A percentile compares a stretch with the other conserved stretches of the same genome.
Evolutionary conservation across 2,113 vertebrate species (phyloP).

Genomic region (Psephotus haematonotus): DNA sequence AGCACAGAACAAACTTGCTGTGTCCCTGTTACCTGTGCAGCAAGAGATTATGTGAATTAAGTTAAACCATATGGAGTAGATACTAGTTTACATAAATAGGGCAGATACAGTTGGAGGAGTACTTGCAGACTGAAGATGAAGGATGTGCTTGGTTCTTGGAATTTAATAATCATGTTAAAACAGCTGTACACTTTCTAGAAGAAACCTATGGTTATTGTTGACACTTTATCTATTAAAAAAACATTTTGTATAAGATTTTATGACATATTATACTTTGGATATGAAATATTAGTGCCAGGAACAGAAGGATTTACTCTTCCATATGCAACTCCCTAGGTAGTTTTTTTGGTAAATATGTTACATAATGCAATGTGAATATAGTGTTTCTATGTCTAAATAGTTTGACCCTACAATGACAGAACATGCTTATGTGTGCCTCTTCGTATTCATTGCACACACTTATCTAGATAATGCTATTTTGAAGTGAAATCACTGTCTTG

Average conservation of each 20-base stretch:
- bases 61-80: neutral
- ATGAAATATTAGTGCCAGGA: neutral
- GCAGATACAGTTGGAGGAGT: neutral
- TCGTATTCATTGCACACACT: neutral
- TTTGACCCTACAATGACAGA: neutral
- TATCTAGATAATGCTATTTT: neutral
- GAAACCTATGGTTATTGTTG: neutral
- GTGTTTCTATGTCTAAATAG: neutral
- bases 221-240: neutral
- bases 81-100: neutral
- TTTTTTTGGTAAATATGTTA: neutral
- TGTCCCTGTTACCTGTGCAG: neutral
- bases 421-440: neutral
- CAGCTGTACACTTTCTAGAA: neutral
- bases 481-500: neutral
- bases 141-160: slow-evolving; percentile 1
- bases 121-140: neutral
- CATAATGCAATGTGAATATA: neutral
- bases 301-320: neutral
- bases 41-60: neutral
- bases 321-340: neutral
- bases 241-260: neutral
- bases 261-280: neutral
- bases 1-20: neutral
- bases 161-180: slow-evolving; percentile 4